Conservation (phyloP, 2,797 vertebrate genomes). For the Brotula barbata region DNA sequence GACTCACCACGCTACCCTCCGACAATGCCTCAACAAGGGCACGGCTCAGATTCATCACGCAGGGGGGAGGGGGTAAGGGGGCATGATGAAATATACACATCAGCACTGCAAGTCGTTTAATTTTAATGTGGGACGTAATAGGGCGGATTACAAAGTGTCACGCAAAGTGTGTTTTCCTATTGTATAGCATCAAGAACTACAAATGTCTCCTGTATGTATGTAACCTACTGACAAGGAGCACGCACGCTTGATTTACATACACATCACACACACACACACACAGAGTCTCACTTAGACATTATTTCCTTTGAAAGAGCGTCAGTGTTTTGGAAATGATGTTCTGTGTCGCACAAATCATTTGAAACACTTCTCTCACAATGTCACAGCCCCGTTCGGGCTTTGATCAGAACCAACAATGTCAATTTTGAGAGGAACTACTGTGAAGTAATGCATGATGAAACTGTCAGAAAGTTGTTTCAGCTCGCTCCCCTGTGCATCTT, state of each 20-base stretch:
- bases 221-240: constrained; percentile 3
- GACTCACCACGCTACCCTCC: constrained; percentile 63
- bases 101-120: constrained; percentile 65
- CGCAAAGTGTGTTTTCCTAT: constrained; percentile 23
- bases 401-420: constrained; percentile 83
- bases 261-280: constrained; percentile 27
- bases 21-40: constrained; percentile 75
- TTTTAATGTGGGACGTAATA: constrained; percentile 39
- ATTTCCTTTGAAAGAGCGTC: constrained; percentile 70
- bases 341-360: constrained; percentile 79
- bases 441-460: constrained; percentile 83
- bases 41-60: constrained; percentile 77
- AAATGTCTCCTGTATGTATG: constrained; percentile 16
- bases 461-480: constrained; percentile 82
- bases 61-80: constrained; percentile 24
- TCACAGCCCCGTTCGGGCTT: constrained; percentile 76
- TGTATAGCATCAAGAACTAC: constrained; percentile 20
- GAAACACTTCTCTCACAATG: constrained; percentile 78
- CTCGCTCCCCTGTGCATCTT: constrained; percentile 72
- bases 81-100: constrained; percentile 74
- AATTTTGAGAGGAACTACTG: constrained; percentile 77
- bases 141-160: constrained; percentile 22
- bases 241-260: constrained; percentile 1
- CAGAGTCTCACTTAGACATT: constrained; percentile 43
- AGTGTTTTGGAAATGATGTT: constrained; percentile 71